These are phyloP conservation scores for Zoroaster sp. DNA, from an alignment of 53 echinoderm and acorn worm genomes.

Conservation along the genomic window DNA sequence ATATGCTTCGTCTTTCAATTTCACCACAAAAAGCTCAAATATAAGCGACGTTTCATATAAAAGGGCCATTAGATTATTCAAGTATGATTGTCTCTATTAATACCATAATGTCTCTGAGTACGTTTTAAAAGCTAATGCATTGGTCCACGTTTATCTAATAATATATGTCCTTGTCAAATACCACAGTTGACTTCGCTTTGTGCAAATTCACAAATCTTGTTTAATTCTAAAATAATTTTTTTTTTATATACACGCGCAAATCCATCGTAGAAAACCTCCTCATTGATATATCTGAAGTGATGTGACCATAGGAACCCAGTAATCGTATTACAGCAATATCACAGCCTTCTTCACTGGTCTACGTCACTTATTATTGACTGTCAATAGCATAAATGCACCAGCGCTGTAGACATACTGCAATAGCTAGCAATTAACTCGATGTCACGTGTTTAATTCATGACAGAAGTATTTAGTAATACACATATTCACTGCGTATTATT, in stretches of 20 bases:
- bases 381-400: background rate
- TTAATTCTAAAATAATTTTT: background rate
- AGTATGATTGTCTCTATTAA: too few relatives aligned
- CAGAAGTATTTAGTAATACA: too few relatives aligned
- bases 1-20: too few relatives aligned
- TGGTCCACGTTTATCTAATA: background rate
- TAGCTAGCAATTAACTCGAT: background rate
- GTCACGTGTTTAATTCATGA: too few relatives aligned
- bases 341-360: background rate
- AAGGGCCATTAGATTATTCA: too few relatives aligned
- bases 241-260: background rate
- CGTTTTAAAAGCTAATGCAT: background rate
- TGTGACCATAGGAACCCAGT: background rate
- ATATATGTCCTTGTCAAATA: background rate
- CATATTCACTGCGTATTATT: too few relatives aligned
- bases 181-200: background rate
- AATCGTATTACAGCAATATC: background rate
- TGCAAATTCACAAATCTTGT: background rate
- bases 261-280: background rate
- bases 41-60: too few relatives aligned
- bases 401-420: background rate
- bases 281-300: background rate
- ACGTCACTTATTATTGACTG: background rate
- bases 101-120: too few relatives aligned
- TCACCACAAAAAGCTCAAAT: too few relatives aligned